A percentile compares a stretch with the other conserved stretches of the same genome.
These are phyloP conservation scores for Dicycla oo DNA, from an alignment of 2,888 invertebrate genomes.

Conservation along the genomic window DNA sequence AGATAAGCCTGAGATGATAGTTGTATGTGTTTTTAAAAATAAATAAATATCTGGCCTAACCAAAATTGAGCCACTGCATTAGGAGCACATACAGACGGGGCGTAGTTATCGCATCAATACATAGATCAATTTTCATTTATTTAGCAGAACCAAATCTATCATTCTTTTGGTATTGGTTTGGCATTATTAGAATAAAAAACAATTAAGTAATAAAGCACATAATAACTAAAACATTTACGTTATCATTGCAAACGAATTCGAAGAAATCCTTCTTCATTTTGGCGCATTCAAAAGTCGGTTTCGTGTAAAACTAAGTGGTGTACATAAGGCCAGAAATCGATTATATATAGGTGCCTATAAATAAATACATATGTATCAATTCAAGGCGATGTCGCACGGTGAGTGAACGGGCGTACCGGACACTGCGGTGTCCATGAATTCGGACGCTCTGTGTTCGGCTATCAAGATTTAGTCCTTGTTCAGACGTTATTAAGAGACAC, in stretches of 20 bases:
- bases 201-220: constrained; percentile 7
- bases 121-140: background rate
- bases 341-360: constrained; percentile 57
- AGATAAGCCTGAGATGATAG: no score
- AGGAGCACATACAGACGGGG: background rate
- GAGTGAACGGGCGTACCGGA: constrained; percentile 78
- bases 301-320: constrained; percentile 48
- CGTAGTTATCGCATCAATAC: background rate
- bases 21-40: no score
- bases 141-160: background rate
- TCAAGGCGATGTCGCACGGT: constrained; percentile 82
- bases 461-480: background rate
- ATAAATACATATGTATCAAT: constrained; percentile 70
- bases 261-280: constrained; percentile 20
- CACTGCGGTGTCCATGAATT: constrained; percentile 63
- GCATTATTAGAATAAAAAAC: constrained; percentile 5
- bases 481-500: background rate
- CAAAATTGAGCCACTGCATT: background rate
- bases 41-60: no score
- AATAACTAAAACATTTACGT: constrained; percentile 31
- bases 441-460: background rate
- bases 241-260: constrained; percentile 35
- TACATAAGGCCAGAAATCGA: constrained; percentile 51
- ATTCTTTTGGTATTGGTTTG: background rate
- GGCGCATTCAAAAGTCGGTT: constrained; percentile 22